Evolutionary conservation across 2,888 invertebrate genomes (phyloP).

Genomic region (Mythimna pallens): DNA sequence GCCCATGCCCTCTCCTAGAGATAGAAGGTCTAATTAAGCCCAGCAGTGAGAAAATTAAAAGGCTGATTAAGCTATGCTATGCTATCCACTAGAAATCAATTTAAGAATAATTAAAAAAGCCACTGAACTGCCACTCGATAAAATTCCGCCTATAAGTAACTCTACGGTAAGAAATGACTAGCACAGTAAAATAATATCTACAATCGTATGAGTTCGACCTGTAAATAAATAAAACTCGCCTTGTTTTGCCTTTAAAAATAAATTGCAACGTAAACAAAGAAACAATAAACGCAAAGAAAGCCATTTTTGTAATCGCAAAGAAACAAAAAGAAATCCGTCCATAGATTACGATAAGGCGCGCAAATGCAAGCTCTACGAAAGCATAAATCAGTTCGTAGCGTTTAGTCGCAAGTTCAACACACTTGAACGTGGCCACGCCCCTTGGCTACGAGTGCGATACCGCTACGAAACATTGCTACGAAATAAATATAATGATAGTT

Average conservation of each 20-base stretch:
- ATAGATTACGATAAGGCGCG: slow-evolving; percentile 59
- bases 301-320: slow-evolving; percentile 37
- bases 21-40: no score
- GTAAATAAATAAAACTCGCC: not conserved
- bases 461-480: slow-evolving; percentile 41
- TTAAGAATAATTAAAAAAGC: no score
- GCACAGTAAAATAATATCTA: not conserved
- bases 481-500: not conserved
- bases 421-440: slow-evolving; percentile 62
- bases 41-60: no score
- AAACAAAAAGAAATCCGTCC: slow-evolving; percentile 47
- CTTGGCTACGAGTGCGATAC: slow-evolving; percentile 47
- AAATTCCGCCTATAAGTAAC: no score
- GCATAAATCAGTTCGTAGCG: slow-evolving; percentile 60
- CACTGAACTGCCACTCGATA: no score
- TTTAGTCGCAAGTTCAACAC: slow-evolving; percentile 68
- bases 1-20: no score
- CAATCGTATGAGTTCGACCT: not conserved
- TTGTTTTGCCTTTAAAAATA: slow-evolving; percentile 10
- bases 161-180: not conserved
- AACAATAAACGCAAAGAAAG: slow-evolving; percentile 47
- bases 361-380: slow-evolving; percentile 56
- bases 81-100: no score
- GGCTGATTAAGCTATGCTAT: no score
- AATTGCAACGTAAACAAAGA: slow-evolving; percentile 31